Evolutionary conservation across 2,113 vertebrate species (phyloP).

Genomic region (Galbula dea): DNA sequence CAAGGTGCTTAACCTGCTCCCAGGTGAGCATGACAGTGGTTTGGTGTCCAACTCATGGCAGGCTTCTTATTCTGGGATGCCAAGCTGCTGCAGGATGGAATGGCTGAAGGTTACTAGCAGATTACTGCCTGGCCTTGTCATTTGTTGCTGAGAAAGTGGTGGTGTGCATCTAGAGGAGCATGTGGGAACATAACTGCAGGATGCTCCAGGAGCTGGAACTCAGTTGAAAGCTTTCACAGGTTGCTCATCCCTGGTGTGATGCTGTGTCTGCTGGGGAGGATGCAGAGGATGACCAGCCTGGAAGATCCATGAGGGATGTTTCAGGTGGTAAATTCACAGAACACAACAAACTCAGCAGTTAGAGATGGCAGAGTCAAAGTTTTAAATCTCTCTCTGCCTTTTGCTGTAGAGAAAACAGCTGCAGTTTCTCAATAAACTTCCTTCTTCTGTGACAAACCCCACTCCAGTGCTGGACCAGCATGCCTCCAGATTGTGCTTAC

Average conservation of each 20-base stretch:
- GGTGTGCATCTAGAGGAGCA: neutral
- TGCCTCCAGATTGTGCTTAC: neutral
- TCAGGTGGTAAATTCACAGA: too few relatives aligned
- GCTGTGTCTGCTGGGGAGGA: too few relatives aligned
- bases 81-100: neutral
- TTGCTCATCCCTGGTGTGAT: neutral
- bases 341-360: neutral
- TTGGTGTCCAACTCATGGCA: rapidly evolving
- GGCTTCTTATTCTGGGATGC: neutral
- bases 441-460: rapidly evolving
- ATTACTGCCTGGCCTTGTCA: neutral
- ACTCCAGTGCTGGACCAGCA: neutral
- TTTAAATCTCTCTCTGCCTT: neutral
- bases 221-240: neutral
- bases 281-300: neutral
- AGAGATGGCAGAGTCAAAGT: neutral
- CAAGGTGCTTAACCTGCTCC: neutral
- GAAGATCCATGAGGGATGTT: too few relatives aligned
- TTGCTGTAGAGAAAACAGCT: neutral
- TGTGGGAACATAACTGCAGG: neutral
- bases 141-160: neutral
- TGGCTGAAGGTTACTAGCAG: too few relatives aligned
- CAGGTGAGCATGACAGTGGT: rapidly evolving
- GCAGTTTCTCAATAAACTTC: neutral
- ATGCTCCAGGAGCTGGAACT: neutral